Evolutionary conservation across 2,888 invertebrate genomes (phyloP), one percentile per base, ranked within the genome.

Genomic region (Diabrotica balteata): DNA sequence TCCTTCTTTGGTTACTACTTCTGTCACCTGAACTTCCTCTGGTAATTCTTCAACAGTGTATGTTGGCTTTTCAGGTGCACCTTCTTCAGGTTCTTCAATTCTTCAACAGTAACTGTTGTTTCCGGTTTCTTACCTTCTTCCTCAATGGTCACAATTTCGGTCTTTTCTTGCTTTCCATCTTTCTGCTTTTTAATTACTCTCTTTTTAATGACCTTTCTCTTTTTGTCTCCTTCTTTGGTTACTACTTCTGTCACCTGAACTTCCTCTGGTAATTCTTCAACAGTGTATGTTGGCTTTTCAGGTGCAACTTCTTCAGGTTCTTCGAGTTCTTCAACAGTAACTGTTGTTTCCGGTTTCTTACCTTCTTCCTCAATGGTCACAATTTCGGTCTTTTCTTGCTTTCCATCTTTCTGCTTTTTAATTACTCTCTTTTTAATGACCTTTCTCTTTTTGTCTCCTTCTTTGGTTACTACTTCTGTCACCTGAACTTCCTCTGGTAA

Each of bases 141-240:
- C 72, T 82, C 82, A 43, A 84, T 78, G 10, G 85, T 86, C 0
- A 77, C 69, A 49, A 75, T 73, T 63, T 71, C 70, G 7, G 77
- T 77, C 58, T 78, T 80, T 71, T 82, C 81, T 68, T 82, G 67
- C 78, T 71, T 76, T 11, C 61, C 77, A 47, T 75, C 80, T 61
- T 77, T 78, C 17, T 72, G 77, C 70, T 78, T 83, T 79, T 73
- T 80, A 76, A 69, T 79, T 60, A 75, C 81, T 79, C 83, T 79
- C 73, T 86, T 86, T 70, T 85, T 86, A 10, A 87, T 85, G 1
- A 84, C 78, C 66, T 84, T 84, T 7, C 73, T 80, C 79, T 74
- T 76, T 11, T 66, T 51, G 22, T 69, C 64, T 44, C 70, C 71
- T 63, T 80, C 76, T 50, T 75, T 70, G 32, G 77, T 71, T 49